phyloP scores from a whole-genome alignment of 92 coral and sea anemone genomes.

The Chrysogorgia sp. region DNA sequence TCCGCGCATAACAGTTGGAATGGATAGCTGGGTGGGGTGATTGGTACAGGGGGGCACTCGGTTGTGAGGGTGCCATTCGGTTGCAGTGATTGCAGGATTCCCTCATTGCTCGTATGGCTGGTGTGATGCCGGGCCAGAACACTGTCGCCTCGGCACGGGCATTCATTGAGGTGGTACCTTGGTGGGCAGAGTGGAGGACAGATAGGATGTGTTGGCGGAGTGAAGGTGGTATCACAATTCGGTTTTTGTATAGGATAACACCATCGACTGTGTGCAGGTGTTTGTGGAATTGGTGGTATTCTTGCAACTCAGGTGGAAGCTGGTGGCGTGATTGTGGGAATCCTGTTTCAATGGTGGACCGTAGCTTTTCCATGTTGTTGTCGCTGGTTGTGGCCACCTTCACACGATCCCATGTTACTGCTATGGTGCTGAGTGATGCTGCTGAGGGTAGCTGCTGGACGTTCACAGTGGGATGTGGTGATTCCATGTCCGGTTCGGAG shows the following conservation, averaged over 20 bases:
- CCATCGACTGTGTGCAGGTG: conserved; percentile 14
- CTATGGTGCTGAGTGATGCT: neutral
- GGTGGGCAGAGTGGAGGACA: too few relatives aligned
- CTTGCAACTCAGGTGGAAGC: conserved; percentile 42
- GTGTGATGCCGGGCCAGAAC: conserved; percentile 8
- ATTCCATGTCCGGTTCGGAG: neutral
- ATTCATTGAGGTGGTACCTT: too few relatives aligned
- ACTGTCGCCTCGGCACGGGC: too few relatives aligned
- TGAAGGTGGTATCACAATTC: conserved; percentile 42
- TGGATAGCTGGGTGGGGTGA: conserved; percentile 31
- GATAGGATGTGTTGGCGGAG: conserved; percentile 1
- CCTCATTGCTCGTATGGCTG: conserved; percentile 12
- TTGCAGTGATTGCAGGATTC: neutral
- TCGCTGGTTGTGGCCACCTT: conserved; percentile 21
- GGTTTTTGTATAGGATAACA: conserved; percentile 41
- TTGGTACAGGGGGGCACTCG: conserved; percentile 18
- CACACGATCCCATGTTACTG: conserved; percentile 35
- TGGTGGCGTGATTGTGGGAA: conserved; percentile 26
- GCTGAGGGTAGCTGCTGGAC: neutral
- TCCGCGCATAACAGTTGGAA: conserved; percentile 67
- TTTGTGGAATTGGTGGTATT: conserved; percentile 15
- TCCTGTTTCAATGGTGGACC: conserved; percentile 1
- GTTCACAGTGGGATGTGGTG: neutral
- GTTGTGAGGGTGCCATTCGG: conserved; percentile 43
- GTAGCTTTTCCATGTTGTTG: neutral